Percentiles rank a stretch among this genome's conserved stretches.
Conservation (phyloP, 2,113 vertebrate genomes). For the Lasiurus cinereus region DNA sequence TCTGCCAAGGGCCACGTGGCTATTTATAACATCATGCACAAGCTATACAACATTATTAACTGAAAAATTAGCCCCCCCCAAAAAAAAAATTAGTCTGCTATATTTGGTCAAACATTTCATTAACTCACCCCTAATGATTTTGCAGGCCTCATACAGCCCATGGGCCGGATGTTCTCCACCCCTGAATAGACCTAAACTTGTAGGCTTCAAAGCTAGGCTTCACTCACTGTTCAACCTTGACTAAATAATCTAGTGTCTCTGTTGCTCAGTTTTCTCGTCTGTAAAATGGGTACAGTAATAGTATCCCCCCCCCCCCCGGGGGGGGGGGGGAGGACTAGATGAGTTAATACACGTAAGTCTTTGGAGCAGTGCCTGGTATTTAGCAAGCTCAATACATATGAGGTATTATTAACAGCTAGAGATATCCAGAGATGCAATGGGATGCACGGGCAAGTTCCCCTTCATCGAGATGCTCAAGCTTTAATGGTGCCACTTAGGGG, state of each 20-base stretch:
- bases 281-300: neutral
- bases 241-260: neutral
- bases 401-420: neutral
- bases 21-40: too few species aligned
- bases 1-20: too few species aligned
- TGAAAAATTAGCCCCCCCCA: too few species aligned
- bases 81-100: too few species aligned
- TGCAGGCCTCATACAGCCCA: too few species aligned
- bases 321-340: neutral
- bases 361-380: neutral
- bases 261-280: neutral
- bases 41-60: too few species aligned
- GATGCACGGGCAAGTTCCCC: fast-evolving
- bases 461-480: neutral
- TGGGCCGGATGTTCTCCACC: too few species aligned
- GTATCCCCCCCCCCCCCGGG: too few species aligned
- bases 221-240: neutral
- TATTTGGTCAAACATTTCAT: neutral
- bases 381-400: neutral
- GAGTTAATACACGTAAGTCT: neutral
- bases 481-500: neutral
- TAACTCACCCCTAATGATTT: too few species aligned
- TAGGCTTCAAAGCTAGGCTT: neutral
- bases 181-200: neutral
- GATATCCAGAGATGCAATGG: neutral